Conservation (phyloP, 2,888 invertebrate species). For the Uloborus plumipes region DNA sequence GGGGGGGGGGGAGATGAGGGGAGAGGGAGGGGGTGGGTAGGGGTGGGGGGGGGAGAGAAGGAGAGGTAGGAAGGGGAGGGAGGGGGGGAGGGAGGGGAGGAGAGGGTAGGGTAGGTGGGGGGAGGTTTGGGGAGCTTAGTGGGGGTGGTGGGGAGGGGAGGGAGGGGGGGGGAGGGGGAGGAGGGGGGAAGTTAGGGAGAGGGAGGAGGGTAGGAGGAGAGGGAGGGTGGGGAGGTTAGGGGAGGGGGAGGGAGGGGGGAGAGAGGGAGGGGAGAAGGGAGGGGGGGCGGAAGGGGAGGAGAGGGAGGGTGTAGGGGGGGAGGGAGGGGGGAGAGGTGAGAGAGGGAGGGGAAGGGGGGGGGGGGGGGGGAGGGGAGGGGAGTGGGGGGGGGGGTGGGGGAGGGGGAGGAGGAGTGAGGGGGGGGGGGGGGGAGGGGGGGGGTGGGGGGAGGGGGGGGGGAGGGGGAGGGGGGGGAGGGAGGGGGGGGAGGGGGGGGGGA, state of each 20-base stretch:
- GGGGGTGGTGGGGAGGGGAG: background rate
- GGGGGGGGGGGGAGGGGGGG: background rate
- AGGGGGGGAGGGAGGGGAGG: background rate
- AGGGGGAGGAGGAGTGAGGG: background rate
- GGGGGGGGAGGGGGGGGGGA: background rate
- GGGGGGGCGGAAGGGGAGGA: background rate
- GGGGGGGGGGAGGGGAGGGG: background rate
- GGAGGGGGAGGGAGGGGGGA: constrained; percentile 4
- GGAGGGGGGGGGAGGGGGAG: background rate
- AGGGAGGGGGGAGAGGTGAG: background rate
- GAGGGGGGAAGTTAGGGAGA: no score
- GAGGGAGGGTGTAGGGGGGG: background rate
- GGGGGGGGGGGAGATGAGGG: no score
- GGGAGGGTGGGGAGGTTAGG: background rate
- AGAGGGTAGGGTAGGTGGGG: background rate
- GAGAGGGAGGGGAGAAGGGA: background rate
- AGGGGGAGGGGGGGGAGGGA: no score
- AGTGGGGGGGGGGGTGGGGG: background rate
- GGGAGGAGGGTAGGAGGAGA: background rate
- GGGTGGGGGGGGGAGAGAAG: background rate
- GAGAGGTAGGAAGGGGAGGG: background rate
- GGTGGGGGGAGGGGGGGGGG: background rate
- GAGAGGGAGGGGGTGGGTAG: no score
- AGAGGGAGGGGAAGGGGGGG: background rate
- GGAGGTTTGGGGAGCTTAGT: no score